Base-by-base conservation (phyloP, 2,113 vertebrate genomes). In the Oenanthe melanoleuca region DNA sequence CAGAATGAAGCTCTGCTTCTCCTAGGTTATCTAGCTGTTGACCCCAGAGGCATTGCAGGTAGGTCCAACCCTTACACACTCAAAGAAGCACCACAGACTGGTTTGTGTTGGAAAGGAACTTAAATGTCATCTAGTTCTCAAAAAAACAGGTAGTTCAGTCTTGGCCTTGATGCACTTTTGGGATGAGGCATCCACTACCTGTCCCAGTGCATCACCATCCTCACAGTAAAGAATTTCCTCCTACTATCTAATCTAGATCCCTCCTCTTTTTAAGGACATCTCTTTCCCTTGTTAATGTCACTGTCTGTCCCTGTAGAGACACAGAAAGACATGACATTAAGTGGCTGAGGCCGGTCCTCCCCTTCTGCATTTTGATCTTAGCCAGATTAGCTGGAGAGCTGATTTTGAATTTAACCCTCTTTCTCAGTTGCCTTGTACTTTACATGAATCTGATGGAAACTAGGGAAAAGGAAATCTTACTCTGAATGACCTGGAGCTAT, bases 11-110 rank as follows among this genome's bases (percentile, higher is more conserved):
- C 24, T 73, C 55, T 79, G 14, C 47, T 40, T 18, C 22, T 70
- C 61, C 49, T 49, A 72, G 38, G 20, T 22, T 5, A 28, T 3
- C 23, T 69, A 63, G 12, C 44, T 89, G 33, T 40, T 47, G 5
- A 38, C 29, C 37, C 50, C 38, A 44, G 25, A n/a, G 25, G 4
- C 55, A 50, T 1, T 72, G 53, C 31, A 74, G 57, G 31, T 33
- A 92, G 17, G 10, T 60, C 59, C 55, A 52, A 16, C 23, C 16
- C 29, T 19, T 38, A 5, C 0, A 0, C 33, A 49, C 44, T 55
- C 5, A 14, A 0, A 88, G 50, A 57, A 59, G 37, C 37, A 65
- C 23, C 22, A 37, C 0, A 9, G 60, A 52, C 33, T 52, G 50
- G 22, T 65, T 57, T 72, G 67, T 14, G 31, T 33, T 57, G 44